Percentiles rank a stretch among this genome's conserved stretches.
These are phyloP conservation scores for Porites evermanni DNA, from an alignment of 92 coral and sea anemone genomes.

Conservation along the genomic window DNA sequence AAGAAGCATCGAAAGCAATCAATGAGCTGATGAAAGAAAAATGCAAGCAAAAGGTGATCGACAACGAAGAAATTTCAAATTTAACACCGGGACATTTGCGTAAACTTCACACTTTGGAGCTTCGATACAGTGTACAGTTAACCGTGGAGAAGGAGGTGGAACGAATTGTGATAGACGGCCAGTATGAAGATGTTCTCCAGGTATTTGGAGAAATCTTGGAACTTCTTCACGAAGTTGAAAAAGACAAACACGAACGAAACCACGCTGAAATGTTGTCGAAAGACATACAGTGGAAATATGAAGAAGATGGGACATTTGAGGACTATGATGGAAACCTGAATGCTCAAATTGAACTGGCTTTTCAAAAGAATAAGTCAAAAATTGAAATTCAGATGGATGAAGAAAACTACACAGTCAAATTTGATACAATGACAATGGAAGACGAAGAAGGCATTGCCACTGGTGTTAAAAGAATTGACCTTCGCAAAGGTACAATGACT, in stretches of 20 bases:
- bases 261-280: constrained; percentile 48
- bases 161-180: constrained; percentile 44
- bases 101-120: constrained; percentile 26
- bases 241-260: constrained; percentile 32
- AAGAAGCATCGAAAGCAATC: constrained; percentile 42
- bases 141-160: constrained; percentile 21
- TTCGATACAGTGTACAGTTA: constrained; percentile 22
- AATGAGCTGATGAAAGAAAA: constrained; percentile 32
- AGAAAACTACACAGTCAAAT: constrained; percentile 5
- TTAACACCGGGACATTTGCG: constrained; percentile 18
- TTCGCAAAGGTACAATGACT: neutral
- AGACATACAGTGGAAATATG: constrained; percentile 55
- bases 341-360: constrained; percentile 62
- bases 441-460: constrained; percentile 2
- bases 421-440: constrained; percentile 14
- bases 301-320: constrained; percentile 11
- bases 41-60: constrained; percentile 35
- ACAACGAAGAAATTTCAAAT: constrained; percentile 9
- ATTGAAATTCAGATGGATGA: constrained; percentile 22
- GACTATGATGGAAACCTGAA: constrained; percentile 36
- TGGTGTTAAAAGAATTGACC: constrained; percentile 18
- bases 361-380: neutral
- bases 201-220: constrained; percentile 31
- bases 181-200: constrained; percentile 32
- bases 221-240: constrained; percentile 28